Percentiles rank a stretch among this genome's conserved stretches.
Conservation (phyloP, 1,140 invertebrate genomes). For the Drosophila kurseongensis region DNA sequence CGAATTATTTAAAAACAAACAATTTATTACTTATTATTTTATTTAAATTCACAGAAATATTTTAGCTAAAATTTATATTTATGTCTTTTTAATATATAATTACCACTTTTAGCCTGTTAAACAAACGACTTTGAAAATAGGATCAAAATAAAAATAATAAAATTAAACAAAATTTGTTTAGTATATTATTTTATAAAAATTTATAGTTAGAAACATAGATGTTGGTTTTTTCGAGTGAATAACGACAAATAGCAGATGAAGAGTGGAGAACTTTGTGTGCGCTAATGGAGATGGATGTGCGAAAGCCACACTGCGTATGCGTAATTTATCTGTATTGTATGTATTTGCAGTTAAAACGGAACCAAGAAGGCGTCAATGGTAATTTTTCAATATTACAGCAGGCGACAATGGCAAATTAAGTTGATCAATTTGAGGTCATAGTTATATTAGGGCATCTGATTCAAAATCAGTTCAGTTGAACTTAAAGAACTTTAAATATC, state of each 20-base stretch:
- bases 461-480: neutral
- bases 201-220: neutral
- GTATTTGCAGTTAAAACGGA: conserved; percentile 23
- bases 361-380: conserved; percentile 36
- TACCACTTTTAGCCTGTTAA: no score
- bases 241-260: neutral
- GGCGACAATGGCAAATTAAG: conserved; percentile 54
- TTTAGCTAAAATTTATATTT: no score
- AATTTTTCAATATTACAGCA: conserved; percentile 71
- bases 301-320: conserved; percentile 61
- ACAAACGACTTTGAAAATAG: neutral
- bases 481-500: neutral
- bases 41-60: no score
- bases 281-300: conserved; percentile 76
- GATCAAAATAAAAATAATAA: neutral
- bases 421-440: conserved; percentile 18
- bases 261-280: conserved; percentile 66
- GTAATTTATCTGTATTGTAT: conserved; percentile 44
- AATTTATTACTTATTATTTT: no score
- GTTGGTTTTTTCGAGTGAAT: neutral
- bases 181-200: neutral
- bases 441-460: conserved; percentile 12
- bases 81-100: no score
- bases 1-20: no score
- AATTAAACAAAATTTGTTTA: neutral